phyloP scores from a whole-genome alignment of 2,113 vertebrate species.

The Hiodon alosoides region DNA sequence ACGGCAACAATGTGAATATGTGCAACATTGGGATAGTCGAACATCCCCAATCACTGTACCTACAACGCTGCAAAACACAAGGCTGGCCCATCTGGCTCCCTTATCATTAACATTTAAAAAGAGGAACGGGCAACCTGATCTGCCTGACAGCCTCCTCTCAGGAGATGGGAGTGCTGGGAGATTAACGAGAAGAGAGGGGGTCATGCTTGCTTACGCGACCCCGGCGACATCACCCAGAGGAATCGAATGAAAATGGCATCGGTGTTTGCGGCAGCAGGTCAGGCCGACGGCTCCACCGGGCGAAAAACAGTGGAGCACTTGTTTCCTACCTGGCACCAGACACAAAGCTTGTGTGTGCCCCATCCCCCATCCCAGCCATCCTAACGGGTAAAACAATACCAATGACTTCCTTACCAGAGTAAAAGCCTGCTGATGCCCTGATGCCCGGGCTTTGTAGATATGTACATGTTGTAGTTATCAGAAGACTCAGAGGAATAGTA shows the following conservation, averaged over 20 bases:
- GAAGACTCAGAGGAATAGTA: neutral
- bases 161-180: neutral
- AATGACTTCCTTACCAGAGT: neutral
- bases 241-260: constrained; percentile 1
- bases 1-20: too few relatives aligned
- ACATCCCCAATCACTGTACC: too few relatives aligned
- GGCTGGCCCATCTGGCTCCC: neutral
- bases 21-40: too few relatives aligned
- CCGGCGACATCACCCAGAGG: constrained; percentile 18
- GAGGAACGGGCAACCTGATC: constrained; percentile 28
- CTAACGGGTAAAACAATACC: constrained; percentile 5
- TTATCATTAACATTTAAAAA: constrained; percentile 41
- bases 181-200: constrained; percentile 21
- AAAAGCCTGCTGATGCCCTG: neutral
- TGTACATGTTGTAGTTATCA: neutral
- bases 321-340: constrained; percentile 17
- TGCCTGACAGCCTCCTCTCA: constrained; percentile 16
- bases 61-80: neutral
- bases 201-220: constrained; percentile 9
- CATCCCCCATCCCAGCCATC: neutral
- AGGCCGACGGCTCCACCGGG: constrained; percentile 11
- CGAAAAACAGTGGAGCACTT: constrained; percentile 20
- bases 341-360: neutral
- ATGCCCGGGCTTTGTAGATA: neutral
- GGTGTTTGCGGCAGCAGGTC: constrained; percentile 11